phyloP scores from a whole-genome alignment of 2,888 invertebrate species.

The Podotricha telesiphe region DNA sequence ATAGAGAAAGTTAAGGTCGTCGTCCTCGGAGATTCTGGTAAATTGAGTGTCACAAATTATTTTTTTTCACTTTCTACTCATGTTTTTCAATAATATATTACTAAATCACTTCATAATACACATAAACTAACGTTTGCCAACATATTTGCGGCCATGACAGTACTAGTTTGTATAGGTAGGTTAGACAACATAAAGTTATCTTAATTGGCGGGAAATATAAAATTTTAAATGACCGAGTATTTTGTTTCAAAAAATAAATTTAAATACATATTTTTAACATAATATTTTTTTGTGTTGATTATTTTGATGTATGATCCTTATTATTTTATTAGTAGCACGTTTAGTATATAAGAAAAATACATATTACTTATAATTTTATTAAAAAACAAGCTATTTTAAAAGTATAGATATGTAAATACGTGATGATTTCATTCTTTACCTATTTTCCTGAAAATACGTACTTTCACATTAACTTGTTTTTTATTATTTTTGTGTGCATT shows the following conservation, averaged over 20 bases:
- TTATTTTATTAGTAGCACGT: too few relatives aligned
- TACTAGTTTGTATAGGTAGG: slow-evolving; percentile 52
- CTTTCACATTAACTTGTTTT: background rate
- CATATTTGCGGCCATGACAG: slow-evolving; percentile 70
- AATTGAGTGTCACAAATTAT: slow-evolving; percentile 52
- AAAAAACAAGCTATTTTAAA: too few relatives aligned
- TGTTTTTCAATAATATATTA: slow-evolving; percentile 16
- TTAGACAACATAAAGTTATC: slow-evolving; percentile 56
- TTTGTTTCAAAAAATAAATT: too few relatives aligned
- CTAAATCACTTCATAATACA: slow-evolving; percentile 34
- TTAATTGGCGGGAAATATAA: slow-evolving; percentile 51
- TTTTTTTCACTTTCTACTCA: slow-evolving; percentile 51
- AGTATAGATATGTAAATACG: too few relatives aligned
- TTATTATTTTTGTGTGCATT: background rate
- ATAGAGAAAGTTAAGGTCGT: slow-evolving; percentile 96
- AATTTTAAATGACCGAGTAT: background rate
- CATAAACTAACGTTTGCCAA: slow-evolving; percentile 59
- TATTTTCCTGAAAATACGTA: too few relatives aligned
- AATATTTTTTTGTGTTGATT: too few relatives aligned
- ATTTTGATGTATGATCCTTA: too few relatives aligned
- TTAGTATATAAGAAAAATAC: too few relatives aligned
- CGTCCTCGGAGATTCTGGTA: slow-evolving; percentile 96
- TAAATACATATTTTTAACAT: too few relatives aligned
- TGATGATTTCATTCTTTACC: too few relatives aligned
- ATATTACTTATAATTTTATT: too few relatives aligned